Base-by-base conservation (phyloP, 2,113 vertebrate species). In the Oryzias melastigma region DNA sequence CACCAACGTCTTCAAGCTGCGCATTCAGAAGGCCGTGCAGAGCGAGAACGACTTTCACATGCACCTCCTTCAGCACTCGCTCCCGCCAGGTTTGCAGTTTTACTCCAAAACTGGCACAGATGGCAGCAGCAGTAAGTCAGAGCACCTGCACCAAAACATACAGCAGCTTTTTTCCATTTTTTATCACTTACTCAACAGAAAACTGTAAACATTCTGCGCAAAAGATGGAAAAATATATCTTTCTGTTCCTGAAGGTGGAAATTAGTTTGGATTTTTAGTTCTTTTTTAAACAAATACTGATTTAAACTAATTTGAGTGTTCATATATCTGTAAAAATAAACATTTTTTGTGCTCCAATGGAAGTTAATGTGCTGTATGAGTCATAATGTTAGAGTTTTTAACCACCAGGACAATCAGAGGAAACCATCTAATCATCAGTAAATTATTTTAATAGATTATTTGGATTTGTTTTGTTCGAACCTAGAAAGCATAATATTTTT, bases 1-100 rank as follows among this genome's bases (percentile, higher is more conserved):
- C 84, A 89, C 90, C 78, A 91, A 90, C 75, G 86, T 92, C 72
- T 90, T 93, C 16, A 93, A 92, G 80, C 81, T 92, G 78, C 88
- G 91, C 48, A 86, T 90, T 25, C 91, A 92, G 79, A 92, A 92
- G 77, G 84, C 89, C 0, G 88, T 91, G 53, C 88, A 88, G 71
- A 91, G 73, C 17, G 90, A 92, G 43, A 92, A 90, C 6, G 84
- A 92, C 73, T 89, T 93, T 73, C 91, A 91, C 80, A 79, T 92
- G 91, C 91, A 93, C 73, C 85, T 93, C 25, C 84, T 92, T 71
- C 88, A 90, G 75, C 90, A 91, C 66, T 89, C 91, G 19, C 90
- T 93, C 52, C 90, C 92, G 48, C 87, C 88, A 7, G 89, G 87
- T 55, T 75, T 90, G 73, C 91, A 91, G 78, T 71, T 91, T 52